A percentile compares a stretch with the other conserved stretches of the same genome.
phyloP scores from a whole-genome alignment of 2,113 vertebrate species.

The Cephalopholis sonnerati region DNA sequence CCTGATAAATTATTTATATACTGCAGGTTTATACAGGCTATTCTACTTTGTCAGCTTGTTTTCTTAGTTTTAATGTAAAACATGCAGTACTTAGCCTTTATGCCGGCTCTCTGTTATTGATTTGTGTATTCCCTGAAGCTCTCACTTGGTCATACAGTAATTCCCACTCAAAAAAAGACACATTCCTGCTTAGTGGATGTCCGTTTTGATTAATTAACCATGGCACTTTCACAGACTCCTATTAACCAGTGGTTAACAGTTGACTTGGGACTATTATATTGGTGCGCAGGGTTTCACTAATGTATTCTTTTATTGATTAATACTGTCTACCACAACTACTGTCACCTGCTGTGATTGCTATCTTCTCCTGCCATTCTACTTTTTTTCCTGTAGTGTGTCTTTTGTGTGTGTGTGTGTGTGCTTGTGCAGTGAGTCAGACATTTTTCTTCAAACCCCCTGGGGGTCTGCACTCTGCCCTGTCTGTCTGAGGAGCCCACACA shows the following conservation, averaged over 20 bases:
- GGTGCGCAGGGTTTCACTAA: background rate
- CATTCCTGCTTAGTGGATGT: background rate
- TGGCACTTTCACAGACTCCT: background rate
- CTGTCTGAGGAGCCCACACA: conserved; percentile 50
- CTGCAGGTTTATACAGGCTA: background rate
- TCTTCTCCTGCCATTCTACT: conserved; percentile 23
- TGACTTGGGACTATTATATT: conserved; percentile 4
- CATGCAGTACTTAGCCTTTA: background rate
- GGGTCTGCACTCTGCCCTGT: conserved; percentile 40
- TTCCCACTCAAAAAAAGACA: conserved; percentile 3
- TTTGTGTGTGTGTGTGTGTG: conserved; percentile 2
- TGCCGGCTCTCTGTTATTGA: conserved; percentile 10
- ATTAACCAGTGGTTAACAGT: conserved; percentile 29
- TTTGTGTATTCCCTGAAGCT: conserved; percentile 7
- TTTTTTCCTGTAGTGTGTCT: conserved; percentile 5
- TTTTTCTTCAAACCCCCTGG: conserved; percentile 48
- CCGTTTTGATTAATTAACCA: conserved; percentile 11
- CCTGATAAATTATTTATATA: background rate
- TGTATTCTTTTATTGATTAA: conserved; percentile 35
- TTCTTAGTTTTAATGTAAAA: conserved; percentile 13
- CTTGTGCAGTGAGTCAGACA: conserved; percentile 47
- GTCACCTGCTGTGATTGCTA: conserved; percentile 9
- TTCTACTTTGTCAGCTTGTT: conserved; percentile 7
- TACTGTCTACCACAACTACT: background rate
- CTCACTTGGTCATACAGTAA: background rate